phyloP scores from a whole-genome alignment of 2,113 vertebrate genomes.

The Tenrec ecaudatus region DNA sequence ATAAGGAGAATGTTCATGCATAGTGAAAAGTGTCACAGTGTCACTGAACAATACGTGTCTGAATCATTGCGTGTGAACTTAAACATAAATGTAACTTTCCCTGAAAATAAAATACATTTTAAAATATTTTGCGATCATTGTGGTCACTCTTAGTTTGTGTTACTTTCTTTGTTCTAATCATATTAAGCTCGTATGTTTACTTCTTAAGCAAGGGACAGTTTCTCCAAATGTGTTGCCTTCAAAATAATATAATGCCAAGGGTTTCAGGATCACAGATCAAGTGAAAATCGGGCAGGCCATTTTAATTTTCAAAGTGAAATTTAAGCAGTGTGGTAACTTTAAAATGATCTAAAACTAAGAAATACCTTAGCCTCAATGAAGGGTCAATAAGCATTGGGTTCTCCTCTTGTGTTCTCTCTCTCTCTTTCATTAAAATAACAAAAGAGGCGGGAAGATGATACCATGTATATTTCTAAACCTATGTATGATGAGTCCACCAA shows the following conservation, averaged over 20 bases:
- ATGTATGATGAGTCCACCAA: background rate
- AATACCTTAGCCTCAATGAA: slow-evolving; percentile 27
- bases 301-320: slow-evolving; percentile 59
- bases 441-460: background rate
- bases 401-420: slow-evolving; percentile 7
- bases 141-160: background rate
- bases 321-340: background rate
- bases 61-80: too few relatives aligned
- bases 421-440: slow-evolving; percentile 27
- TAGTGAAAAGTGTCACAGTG: too few relatives aligned
- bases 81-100: too few relatives aligned
- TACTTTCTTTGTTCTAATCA: slow-evolving; percentile 34
- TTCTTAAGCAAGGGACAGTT: slow-evolving; percentile 35
- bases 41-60: too few relatives aligned
- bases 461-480: background rate
- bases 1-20: too few relatives aligned
- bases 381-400: background rate
- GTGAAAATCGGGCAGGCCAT: background rate
- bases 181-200: background rate
- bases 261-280: background rate
- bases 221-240: slow-evolving; percentile 18
- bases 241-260: background rate
- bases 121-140: too few relatives aligned
- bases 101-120: too few relatives aligned
- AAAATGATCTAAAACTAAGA: background rate